Conservation (phyloP, 1,140 invertebrate genomes). For the Chymomyza costata region DNA sequence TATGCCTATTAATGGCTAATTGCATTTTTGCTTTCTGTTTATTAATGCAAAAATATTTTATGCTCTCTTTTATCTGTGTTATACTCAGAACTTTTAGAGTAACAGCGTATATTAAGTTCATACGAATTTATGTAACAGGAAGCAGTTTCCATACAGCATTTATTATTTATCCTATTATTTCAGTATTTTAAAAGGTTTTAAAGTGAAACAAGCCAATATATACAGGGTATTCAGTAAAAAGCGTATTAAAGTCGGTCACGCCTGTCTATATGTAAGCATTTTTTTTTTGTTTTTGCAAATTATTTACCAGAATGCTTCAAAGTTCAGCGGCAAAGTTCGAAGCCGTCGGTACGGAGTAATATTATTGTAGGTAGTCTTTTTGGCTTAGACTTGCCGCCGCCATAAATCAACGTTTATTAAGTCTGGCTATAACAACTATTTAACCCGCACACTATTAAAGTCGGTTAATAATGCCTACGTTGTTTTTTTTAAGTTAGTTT, state of each 20-base stretch:
- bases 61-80: background rate
- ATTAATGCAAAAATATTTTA: background rate
- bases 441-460: background rate
- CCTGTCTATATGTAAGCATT: no score
- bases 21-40: background rate
- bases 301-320: slow-evolving; percentile 22
- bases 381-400: slow-evolving; percentile 49
- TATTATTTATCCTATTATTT: slow-evolving; percentile 10
- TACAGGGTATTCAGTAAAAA: no score
- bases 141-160: no score
- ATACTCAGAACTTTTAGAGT: no score
- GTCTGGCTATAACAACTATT: slow-evolving; percentile 28
- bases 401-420: slow-evolving; percentile 25
- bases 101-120: no score
- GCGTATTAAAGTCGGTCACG: no score
- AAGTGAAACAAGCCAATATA: no score
- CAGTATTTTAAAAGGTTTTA: no score
- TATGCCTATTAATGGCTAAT: background rate
- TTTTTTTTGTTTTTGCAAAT: slow-evolving; percentile 7
- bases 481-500: background rate
- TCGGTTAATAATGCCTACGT: slow-evolving; percentile 2
- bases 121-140: no score
- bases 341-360: background rate
- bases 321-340: no score
- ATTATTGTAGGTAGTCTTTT: slow-evolving; percentile 1